Percentiles rank a stretch among this genome's conserved stretches.
Evolutionary conservation across 2,888 invertebrate species (phyloP).

Genomic region (Notocelia uddmanniana): DNA sequence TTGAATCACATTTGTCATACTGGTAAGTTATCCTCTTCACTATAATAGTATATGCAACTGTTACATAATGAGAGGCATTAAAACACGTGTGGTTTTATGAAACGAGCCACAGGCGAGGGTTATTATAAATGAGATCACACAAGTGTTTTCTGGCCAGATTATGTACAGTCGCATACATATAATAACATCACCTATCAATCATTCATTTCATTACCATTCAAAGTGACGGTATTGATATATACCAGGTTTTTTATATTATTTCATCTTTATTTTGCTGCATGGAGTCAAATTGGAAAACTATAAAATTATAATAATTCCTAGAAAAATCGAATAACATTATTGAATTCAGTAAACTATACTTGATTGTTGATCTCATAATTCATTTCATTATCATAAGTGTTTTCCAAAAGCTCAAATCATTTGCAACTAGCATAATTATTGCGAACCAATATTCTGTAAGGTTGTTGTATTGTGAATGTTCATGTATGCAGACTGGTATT

Average conservation of each 20-base stretch:
- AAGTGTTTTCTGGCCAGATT: too few species aligned
- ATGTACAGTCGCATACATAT: too few species aligned
- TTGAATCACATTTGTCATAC: not conserved
- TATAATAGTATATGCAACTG: too few species aligned
- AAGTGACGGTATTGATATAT: not conserved
- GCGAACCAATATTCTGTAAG: conserved; percentile 77
- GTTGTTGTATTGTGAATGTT: conserved; percentile 64
- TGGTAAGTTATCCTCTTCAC: not conserved
- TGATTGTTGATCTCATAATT: conserved; percentile 83
- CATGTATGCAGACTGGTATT: conserved; percentile 54
- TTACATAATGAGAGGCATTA: too few species aligned
- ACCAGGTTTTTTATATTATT: not conserved
- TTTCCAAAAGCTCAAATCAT: conserved; percentile 68
- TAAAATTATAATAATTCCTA: not conserved
- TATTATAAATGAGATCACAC: too few species aligned
- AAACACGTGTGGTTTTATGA: too few species aligned
- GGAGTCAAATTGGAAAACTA: not conserved
- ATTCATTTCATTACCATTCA: not conserved
- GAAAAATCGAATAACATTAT: not conserved
- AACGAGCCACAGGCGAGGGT: too few species aligned
- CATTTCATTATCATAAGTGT: conserved; percentile 71
- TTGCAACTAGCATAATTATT: conserved; percentile 56
- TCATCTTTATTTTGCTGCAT: not conserved
- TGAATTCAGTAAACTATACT: conserved; percentile 80
- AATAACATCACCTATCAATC: not conserved